Evolutionary conservation across 2,113 vertebrate genomes (phyloP).

Genomic region (Forbesichthys agassizii): DNA sequence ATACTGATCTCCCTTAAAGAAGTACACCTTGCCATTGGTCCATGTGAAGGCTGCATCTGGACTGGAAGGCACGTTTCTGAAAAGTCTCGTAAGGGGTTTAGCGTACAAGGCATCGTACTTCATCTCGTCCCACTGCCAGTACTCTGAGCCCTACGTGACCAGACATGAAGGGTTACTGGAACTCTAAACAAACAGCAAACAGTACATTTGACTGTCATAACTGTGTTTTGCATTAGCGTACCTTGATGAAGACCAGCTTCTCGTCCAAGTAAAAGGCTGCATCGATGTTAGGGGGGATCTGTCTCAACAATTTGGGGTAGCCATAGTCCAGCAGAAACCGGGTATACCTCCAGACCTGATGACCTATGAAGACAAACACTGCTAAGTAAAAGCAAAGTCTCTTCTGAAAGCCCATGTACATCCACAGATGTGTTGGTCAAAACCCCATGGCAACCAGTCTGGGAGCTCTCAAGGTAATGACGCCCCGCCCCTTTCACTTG

Average conservation of each 20-base stretch:
- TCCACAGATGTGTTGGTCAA: background rate
- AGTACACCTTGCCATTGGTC: constrained; percentile 82
- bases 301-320: constrained; percentile 82
- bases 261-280: constrained; percentile 85
- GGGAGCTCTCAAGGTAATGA: background rate
- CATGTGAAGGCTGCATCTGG: constrained; percentile 82
- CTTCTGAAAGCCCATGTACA: background rate
- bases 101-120: constrained; percentile 76
- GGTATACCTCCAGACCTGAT: constrained; percentile 83
- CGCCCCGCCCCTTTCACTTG: too few relatives aligned
- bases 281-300: constrained; percentile 78
- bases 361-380: constrained; percentile 66
- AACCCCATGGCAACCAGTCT: background rate
- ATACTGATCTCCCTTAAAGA: constrained; percentile 85
- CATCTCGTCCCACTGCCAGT: constrained; percentile 87
- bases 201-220: background rate
- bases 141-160: constrained; percentile 64
- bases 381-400: background rate
- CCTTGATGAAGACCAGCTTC: constrained; percentile 89
- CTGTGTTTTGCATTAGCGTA: constrained; percentile 45
- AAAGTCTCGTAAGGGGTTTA: constrained; percentile 79
- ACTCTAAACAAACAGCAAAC: background rate
- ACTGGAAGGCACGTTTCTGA: constrained; percentile 74
- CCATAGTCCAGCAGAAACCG: constrained; percentile 79
- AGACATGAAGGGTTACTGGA: background rate